Evolutionary conservation across 2,888 invertebrate species (phyloP).

Genomic region (Bursaphelenchus okinawaensis): DNA sequence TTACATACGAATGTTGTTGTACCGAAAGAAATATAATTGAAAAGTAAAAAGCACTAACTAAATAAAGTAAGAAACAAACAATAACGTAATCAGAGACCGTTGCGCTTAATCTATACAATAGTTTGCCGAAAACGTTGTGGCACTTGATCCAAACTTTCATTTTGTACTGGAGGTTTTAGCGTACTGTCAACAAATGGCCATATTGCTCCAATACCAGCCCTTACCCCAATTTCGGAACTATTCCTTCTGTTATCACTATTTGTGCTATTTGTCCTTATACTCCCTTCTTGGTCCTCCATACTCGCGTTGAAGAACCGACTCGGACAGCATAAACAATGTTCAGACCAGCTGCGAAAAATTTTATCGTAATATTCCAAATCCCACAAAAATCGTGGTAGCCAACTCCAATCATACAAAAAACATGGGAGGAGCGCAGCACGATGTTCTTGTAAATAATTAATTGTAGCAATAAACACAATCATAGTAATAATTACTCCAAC

Average conservation of each 20-base stretch:
- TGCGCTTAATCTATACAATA: no score
- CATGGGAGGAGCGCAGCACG: not conserved
- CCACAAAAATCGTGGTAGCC: conserved; percentile 49
- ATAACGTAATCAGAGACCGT: no score
- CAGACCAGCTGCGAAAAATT: not conserved
- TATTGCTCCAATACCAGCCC: no score
- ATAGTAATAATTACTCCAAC: conserved; percentile 21
- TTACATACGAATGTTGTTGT: no score
- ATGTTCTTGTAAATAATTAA: conserved; percentile 18
- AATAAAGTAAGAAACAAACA: no score
- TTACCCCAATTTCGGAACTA: no score
- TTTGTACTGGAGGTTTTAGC: no score
- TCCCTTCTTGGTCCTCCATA: not conserved
- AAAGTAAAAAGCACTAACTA: no score
- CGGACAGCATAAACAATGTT: conserved; percentile 35
- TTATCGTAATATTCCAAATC: not conserved
- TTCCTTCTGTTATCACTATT: not conserved
- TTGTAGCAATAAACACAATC: conserved; percentile 26
- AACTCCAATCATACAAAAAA: conserved; percentile 57
- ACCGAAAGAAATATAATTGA: no score
- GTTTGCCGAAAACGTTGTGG: no score
- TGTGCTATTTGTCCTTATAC: not conserved
- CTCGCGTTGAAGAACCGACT: conserved; percentile 25
- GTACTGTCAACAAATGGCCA: no score
- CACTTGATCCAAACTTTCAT: no score